Percentiles rank a stretch among this genome's conserved stretches.
phyloP scores from a whole-genome alignment of 2,797 vertebrate genomes.

The Melanotaenia boesemani region DNA sequence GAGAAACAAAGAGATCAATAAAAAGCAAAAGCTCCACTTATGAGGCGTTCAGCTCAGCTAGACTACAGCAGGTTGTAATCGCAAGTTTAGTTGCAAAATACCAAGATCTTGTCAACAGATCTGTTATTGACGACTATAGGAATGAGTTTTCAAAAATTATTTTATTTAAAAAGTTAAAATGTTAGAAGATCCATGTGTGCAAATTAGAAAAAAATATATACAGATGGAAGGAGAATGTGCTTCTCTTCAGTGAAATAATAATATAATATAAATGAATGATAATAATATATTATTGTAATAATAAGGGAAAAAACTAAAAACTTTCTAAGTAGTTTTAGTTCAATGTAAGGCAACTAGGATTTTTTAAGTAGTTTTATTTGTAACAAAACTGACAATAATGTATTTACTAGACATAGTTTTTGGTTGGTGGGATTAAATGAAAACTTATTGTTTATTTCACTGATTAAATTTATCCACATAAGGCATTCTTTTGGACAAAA shows the following conservation, averaged over 20 bases:
- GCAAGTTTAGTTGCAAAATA: conserved; percentile 23
- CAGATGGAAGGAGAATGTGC: no score
- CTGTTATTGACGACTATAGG: background rate
- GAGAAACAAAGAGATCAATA: conserved; percentile 92
- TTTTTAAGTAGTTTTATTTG: background rate
- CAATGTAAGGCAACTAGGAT: background rate
- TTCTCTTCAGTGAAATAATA: no score
- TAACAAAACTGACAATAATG: background rate
- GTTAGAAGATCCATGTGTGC: background rate
- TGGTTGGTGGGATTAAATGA: background rate
- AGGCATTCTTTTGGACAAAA: background rate
- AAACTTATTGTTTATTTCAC: background rate
- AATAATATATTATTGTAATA: background rate
- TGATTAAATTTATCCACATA: background rate
- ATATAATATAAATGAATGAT: no score
- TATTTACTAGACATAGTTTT: background rate
- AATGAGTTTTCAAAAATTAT: background rate
- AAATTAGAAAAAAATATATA: background rate
- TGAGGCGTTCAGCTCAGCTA: conserved; percentile 79
- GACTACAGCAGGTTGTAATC: conserved; percentile 59
- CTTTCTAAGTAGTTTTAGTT: no score
- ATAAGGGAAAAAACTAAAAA: no score
- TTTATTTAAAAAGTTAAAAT: background rate
- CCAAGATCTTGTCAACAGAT: background rate
- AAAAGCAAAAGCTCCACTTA: conserved; percentile 91